These are phyloP conservation scores for Pachliopta kotzebuea DNA, from an alignment of 2,888 invertebrate genomes.

Conservation along the genomic window DNA sequence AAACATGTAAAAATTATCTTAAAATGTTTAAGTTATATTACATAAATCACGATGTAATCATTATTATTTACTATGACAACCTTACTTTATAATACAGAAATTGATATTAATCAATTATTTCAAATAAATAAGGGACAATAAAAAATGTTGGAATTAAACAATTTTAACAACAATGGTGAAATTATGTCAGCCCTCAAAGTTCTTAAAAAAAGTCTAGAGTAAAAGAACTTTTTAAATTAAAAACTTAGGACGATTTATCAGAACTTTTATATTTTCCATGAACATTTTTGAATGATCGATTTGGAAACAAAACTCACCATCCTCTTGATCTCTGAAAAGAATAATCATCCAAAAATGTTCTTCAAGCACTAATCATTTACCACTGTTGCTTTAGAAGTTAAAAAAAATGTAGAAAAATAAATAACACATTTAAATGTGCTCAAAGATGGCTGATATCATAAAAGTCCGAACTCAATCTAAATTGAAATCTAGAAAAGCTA, in stretches of 20 bases:
- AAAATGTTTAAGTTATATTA: neutral
- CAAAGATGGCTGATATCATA: slow-evolving; percentile 47
- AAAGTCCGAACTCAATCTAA: slow-evolving; percentile 41
- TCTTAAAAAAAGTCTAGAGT: slow-evolving; percentile 36
- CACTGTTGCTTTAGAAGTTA: slow-evolving; percentile 17
- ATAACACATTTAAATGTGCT: slow-evolving; percentile 48
- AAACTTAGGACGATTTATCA: neutral
- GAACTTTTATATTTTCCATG: slow-evolving; percentile 60
- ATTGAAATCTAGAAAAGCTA: slow-evolving; percentile 34
- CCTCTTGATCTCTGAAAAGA: slow-evolving; percentile 73
- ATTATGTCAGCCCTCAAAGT: slow-evolving; percentile 44
- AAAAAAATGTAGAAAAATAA: neutral
- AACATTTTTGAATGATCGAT: slow-evolving; percentile 66
- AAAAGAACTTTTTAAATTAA: neutral
- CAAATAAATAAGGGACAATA: neutral
- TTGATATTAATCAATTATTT: neutral
- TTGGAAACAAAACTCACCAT: slow-evolving; percentile 68
- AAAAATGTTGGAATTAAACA: slow-evolving; percentile 30
- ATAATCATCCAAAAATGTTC: slow-evolving; percentile 69
- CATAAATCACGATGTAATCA: neutral
- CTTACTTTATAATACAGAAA: slow-evolving; percentile 44
- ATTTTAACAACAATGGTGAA: slow-evolving; percentile 20
- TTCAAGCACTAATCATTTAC: slow-evolving; percentile 37
- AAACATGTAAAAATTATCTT: neutral
- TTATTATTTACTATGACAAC: slow-evolving; percentile 50